Percentiles rank a stretch among this genome's conserved stretches.
phyloP scores from a whole-genome alignment of 2,888 invertebrate species.

The Salticus scenicus region DNA sequence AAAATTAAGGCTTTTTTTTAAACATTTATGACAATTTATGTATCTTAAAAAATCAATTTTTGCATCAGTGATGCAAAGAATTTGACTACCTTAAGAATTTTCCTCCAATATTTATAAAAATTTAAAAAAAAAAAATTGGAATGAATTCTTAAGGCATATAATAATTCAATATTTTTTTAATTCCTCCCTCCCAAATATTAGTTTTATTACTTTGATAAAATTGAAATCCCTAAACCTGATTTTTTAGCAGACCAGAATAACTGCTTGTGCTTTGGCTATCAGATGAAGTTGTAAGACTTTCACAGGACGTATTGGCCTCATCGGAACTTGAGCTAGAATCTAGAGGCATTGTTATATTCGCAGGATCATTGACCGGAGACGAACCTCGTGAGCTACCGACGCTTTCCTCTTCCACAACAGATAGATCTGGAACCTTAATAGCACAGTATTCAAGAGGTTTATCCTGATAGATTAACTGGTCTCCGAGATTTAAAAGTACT shows the following conservation, averaged over 20 bases:
- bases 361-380: conserved; percentile 43
- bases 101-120: too few relatives aligned
- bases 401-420: conserved; percentile 56
- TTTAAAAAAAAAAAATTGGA: too few relatives aligned
- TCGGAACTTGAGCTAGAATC: background rate
- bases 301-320: conserved; percentile 59
- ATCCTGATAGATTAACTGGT: conserved; percentile 41
- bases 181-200: too few relatives aligned
- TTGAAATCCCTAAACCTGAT: background rate
- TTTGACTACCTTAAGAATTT: too few relatives aligned
- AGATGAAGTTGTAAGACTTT: conserved; percentile 60
- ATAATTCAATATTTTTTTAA: too few relatives aligned
- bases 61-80: too few relatives aligned
- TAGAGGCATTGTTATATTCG: background rate
- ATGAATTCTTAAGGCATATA: too few relatives aligned
- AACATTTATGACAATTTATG: too few relatives aligned
- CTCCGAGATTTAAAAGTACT: background rate
- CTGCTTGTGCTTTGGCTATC: conserved; percentile 69
- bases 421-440: conserved; percentile 54
- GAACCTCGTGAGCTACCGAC: conserved; percentile 33
- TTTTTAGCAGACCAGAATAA: conserved; percentile 34
- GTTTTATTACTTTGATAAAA: too few relatives aligned
- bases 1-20: too few relatives aligned
- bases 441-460: conserved; percentile 43
- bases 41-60: too few relatives aligned